phyloP scores from a whole-genome alignment of 2,113 vertebrate genomes.

The Melierax canorus region DNA sequence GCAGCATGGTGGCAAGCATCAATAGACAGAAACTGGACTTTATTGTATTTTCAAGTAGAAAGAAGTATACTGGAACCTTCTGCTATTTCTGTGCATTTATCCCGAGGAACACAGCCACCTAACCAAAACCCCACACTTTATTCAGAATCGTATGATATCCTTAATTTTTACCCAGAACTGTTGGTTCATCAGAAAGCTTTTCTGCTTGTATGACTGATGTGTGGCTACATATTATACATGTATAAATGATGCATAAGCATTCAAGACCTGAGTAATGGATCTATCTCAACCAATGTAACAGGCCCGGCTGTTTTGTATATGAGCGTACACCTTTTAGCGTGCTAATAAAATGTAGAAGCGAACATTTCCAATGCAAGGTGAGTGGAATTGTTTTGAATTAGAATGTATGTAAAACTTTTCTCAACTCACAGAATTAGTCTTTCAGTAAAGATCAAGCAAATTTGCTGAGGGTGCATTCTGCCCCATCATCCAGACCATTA shows the following conservation, averaged over 20 bases:
- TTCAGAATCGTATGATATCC: background rate
- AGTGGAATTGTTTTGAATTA: background rate
- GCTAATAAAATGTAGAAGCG: background rate
- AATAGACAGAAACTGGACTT: background rate
- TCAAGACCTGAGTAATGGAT: background rate
- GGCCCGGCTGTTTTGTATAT: rapidly evolving
- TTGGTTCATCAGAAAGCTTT: background rate
- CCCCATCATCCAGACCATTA: background rate
- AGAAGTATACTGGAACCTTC: background rate
- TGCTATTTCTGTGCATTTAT: background rate
- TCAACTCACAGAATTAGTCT: background rate
- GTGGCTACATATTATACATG: background rate
- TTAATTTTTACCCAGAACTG: background rate
- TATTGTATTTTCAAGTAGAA: background rate
- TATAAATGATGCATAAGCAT: background rate
- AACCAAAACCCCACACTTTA: background rate
- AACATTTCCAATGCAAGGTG: background rate
- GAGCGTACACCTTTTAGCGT: rapidly evolving
- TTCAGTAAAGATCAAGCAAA: background rate
- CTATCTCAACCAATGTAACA: background rate
- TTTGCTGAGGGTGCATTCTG: background rate
- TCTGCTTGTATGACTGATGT: background rate
- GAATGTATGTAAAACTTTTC: background rate
- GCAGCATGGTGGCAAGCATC: background rate
- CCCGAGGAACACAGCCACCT: background rate